Percentiles rank a stretch among this genome's conserved stretches.
Evolutionary conservation across 2,113 vertebrate species (phyloP).

Genomic region (Cyrtonyx montezumae): DNA sequence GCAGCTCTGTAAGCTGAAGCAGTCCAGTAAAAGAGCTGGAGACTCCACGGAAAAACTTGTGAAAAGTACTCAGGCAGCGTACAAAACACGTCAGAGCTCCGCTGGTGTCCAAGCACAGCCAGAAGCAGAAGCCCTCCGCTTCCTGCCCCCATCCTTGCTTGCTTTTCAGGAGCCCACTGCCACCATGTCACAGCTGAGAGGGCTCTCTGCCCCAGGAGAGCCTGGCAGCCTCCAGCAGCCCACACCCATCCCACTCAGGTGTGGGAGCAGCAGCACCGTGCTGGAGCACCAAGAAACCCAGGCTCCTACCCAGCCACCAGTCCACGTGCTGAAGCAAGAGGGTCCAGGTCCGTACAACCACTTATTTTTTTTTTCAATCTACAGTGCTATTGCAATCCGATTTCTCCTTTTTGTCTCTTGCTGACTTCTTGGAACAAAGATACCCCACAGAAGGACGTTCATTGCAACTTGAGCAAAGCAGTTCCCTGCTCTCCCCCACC

Average conservation of each 20-base stretch:
- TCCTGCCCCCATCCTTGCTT: background rate
- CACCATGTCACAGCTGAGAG: background rate
- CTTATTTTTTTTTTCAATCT: background rate
- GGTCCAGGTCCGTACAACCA: no score
- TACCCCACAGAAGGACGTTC: background rate
- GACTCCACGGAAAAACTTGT: background rate
- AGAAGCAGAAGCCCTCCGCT: background rate
- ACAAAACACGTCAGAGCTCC: accelerated
- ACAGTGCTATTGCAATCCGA: background rate
- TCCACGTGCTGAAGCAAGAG: background rate
- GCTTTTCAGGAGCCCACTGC: background rate
- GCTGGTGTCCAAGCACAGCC: background rate
- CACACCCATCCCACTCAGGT: background rate
- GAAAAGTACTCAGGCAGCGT: background rate
- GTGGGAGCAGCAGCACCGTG: background rate
- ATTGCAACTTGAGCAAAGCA: conserved; percentile 7
- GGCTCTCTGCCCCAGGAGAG: background rate
- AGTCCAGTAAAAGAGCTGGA: background rate
- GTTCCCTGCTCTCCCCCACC: background rate
- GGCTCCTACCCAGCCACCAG: background rate
- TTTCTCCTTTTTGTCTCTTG: background rate
- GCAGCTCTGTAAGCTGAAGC: background rate
- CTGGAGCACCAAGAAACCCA: background rate
- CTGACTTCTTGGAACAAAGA: conserved; percentile 7
- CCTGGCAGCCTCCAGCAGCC: background rate